phyloP scores from a whole-genome alignment of 1,140 invertebrate genomes.

The Atta texana region DNA sequence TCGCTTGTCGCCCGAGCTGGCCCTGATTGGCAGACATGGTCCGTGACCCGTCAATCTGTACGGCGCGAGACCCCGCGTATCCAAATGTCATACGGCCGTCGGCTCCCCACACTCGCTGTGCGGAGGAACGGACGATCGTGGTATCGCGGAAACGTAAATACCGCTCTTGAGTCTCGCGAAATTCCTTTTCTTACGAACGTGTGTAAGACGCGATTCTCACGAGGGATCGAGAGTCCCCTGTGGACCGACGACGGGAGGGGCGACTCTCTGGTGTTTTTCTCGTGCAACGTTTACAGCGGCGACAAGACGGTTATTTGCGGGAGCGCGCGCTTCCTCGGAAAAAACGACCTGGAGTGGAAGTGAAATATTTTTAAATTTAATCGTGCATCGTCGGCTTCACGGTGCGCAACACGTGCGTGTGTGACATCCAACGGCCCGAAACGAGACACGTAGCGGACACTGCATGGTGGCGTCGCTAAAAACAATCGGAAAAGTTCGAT shows the following conservation, averaged over 20 bases:
- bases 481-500: slow-evolving; percentile 19
- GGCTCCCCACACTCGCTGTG: neutral
- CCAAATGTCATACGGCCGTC: slow-evolving; percentile 73
- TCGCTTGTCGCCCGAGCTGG: slow-evolving; percentile 45
- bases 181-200: slow-evolving; percentile 60
- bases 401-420: slow-evolving; percentile 7
- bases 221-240: neutral
- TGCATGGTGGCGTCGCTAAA: neutral
- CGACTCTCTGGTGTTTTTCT: neutral
- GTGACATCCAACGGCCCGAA: neutral
- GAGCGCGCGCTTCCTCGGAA: neutral
- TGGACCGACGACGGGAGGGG: slow-evolving; percentile 19
- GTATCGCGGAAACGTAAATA: slow-evolving; percentile 61
- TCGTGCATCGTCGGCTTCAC: neutral
- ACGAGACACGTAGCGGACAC: too few species aligned
- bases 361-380: slow-evolving; percentile 66
- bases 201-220: too few species aligned
- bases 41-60: slow-evolving; percentile 71
- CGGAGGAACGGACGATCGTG: slow-evolving; percentile 25
- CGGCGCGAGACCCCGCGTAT: slow-evolving; percentile 33
- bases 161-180: slow-evolving; percentile 45
- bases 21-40: slow-evolving; percentile 63
- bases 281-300: neutral
- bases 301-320: neutral
- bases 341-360: neutral